These are phyloP conservation scores for Tychaedon coryphoeus DNA, from an alignment of 2,113 vertebrate species.

Conservation along the genomic window DNA sequence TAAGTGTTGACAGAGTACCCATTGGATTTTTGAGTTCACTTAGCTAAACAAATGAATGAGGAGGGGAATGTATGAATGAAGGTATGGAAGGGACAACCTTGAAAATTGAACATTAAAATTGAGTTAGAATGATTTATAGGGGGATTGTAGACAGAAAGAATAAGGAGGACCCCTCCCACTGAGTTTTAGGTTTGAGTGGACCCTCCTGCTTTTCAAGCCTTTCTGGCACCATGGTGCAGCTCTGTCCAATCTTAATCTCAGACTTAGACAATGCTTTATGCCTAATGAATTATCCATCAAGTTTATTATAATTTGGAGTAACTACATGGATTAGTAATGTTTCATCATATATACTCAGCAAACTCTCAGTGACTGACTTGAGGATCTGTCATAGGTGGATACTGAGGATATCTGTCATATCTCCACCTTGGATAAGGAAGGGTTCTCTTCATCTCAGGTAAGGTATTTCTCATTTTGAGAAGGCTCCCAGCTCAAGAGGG, in stretches of 20 bases:
- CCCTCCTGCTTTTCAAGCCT: background rate
- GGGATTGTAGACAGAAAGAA: background rate
- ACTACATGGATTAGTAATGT: background rate
- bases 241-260: background rate
- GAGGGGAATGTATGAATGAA: too few species aligned
- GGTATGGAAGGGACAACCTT: background rate
- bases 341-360: background rate
- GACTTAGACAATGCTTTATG: background rate
- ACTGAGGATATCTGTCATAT: background rate
- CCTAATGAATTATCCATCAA: background rate
- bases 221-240: background rate
- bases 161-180: background rate
- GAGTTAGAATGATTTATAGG: background rate
- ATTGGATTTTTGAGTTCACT: background rate
- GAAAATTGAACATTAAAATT: background rate
- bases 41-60: background rate
- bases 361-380: background rate
- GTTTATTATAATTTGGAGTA: background rate
- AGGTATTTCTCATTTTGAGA: background rate
- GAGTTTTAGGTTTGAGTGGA: background rate
- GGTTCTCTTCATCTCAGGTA: background rate
- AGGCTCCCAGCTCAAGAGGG: background rate
- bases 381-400: background rate
- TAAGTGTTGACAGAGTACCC: background rate
- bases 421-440: background rate